Base-by-base conservation (phyloP, 2,888 invertebrate species). In the Euphydryas editha region DNA sequence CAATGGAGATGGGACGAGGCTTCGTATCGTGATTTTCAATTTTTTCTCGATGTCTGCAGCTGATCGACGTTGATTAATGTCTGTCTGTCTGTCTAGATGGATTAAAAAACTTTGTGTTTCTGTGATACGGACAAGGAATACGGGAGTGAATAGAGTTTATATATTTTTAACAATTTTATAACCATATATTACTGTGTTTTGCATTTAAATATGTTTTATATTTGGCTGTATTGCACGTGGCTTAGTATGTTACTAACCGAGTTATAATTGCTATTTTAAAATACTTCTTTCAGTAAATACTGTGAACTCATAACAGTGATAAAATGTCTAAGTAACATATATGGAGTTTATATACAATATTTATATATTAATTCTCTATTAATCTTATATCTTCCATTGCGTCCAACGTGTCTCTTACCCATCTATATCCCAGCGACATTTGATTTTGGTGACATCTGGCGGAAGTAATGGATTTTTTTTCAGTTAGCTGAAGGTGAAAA, bases 401-500 rank as follows among this genome's bases (percentile, higher is more conserved):
- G 39, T 57, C 13, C 39, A 57, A 8, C 18, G 13, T 42, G 5
- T 60, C 84, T 89, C 86, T 72, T 82, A 47, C 3, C 59, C 67
- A 66, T 69, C 73, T 55, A 1, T 85, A 76, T 83, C 76, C 86
- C 59, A 79, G 75, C 84, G 88, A 86, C 89, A 87, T 90, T 91
- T 91, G 92, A 92, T 90, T 90, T 86, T 82, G 81, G 92, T 87
- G 92, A 92, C 92, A 92, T 92, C 92, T 91, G 92, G 92, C 89
- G 92, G 91, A 92, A 92, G 83, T 92, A 92, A 92, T 92, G 88
- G 92, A 87, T 92, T 92, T 92, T 90, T 54, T 92, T 92, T 92
- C 92, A 92, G 92, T 92, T 88, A 90, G 90, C 90, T 92, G 92
- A 91, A 92, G 92, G 92, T 92, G 92, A 92, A 92, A 92, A 92